These are phyloP conservation scores for Columbina picui DNA, from an alignment of 2,113 vertebrate genomes.

Conservation along the genomic window DNA sequence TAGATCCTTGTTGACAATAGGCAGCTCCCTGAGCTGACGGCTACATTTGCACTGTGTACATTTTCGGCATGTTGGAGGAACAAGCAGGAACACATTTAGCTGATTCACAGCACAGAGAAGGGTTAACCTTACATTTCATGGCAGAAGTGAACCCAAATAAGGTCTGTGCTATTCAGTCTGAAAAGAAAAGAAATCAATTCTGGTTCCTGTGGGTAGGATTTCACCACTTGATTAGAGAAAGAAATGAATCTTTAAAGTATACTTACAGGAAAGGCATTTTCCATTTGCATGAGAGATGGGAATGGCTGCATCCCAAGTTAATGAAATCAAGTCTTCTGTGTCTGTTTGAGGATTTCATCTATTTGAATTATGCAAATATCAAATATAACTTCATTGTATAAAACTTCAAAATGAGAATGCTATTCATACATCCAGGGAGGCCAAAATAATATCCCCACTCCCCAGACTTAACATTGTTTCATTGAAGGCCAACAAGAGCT, in stretches of 20 bases:
- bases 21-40: background rate
- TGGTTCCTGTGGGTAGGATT: constrained; percentile 47
- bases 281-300: constrained; percentile 46
- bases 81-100: background rate
- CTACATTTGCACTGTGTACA: background rate
- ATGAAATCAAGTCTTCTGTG: constrained; percentile 59
- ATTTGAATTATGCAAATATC: constrained; percentile 62
- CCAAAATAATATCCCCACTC: background rate
- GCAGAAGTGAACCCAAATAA: background rate
- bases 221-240: constrained; percentile 60
- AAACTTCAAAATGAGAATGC: constrained; percentile 42
- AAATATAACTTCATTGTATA: constrained; percentile 43
- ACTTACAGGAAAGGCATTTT: constrained; percentile 59
- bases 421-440: background rate
- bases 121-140: background rate
- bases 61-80: background rate
- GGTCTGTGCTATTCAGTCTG: background rate
- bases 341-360: constrained; percentile 50
- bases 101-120: background rate
- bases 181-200: constrained; percentile 66
- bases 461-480: constrained; percentile 12
- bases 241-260: constrained; percentile 47
- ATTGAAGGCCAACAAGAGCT: constrained; percentile 22
- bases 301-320: constrained; percentile 56
- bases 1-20: background rate